phyloP scores from a whole-genome alignment of 1,140 invertebrate species.

The Brachionus manjavacas region DNA sequence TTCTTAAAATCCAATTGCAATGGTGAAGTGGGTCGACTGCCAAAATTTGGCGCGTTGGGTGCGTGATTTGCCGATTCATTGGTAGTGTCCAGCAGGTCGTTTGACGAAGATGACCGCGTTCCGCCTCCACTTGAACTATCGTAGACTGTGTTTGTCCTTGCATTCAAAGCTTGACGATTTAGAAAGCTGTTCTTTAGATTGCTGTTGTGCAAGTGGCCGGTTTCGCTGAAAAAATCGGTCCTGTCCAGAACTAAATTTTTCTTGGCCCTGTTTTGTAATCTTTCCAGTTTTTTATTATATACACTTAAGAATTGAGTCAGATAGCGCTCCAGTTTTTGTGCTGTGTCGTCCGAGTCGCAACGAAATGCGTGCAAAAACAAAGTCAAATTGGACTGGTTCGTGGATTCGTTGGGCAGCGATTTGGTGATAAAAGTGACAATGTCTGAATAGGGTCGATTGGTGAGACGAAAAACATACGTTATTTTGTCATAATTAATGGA shows the following conservation, averaged over 20 bases:
- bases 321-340: not conserved
- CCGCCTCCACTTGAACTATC: conserved; percentile 11
- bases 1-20: not conserved
- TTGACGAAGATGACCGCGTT: conserved; percentile 4
- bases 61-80: not conserved
- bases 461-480: conserved; percentile 1
- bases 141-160: not conserved
- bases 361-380: conserved; percentile 23
- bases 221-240: not conserved
- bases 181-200: conserved; percentile 17
- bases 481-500: not conserved
- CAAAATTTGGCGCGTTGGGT: not conserved
- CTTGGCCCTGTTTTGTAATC: not conserved
- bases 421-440: conserved; percentile 26
- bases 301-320: not conserved
- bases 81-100: not conserved
- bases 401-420: not conserved
- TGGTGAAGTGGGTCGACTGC: not conserved
- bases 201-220: not conserved
- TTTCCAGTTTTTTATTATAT: conserved; percentile 23
- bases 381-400: not conserved
- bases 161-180: not conserved
- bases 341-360: conserved; percentile 4
- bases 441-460: not conserved
- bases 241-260: not conserved